phyloP scores from a whole-genome alignment of 2,797 vertebrate species.

The Onychomys leucogaster region DNA sequence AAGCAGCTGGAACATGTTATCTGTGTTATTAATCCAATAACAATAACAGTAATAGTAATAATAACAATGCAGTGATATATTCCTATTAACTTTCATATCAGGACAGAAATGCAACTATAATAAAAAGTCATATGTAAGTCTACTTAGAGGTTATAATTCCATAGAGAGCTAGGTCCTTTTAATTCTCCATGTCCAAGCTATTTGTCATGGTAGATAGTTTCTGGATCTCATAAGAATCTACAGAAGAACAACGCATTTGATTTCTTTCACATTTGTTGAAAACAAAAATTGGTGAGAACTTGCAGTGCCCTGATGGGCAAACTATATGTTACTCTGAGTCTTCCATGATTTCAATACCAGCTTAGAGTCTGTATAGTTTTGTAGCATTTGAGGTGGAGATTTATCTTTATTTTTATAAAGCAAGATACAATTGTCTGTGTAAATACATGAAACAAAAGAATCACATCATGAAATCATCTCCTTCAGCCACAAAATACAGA shows the following conservation, averaged over 20 bases:
- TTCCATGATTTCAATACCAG: neutral
- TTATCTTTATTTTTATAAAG: neutral
- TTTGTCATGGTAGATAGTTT: neutral
- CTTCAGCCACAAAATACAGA: neutral
- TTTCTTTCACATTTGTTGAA: neutral
- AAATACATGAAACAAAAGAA: neutral
- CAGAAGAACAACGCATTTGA: neutral
- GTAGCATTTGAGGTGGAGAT: neutral
- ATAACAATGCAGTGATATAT: neutral
- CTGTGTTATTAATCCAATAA: neutral
- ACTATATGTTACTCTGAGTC: neutral
- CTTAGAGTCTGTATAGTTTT: fast-evolving
- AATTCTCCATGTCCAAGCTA: neutral
- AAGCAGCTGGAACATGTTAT: neutral
- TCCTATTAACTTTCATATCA: neutral
- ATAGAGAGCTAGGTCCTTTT: neutral
- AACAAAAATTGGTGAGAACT: neutral
- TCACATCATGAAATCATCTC: neutral
- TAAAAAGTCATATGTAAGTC: neutral
- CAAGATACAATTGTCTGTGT: neutral
- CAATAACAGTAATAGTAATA: neutral
- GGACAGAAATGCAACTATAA: neutral
- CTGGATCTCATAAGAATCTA: neutral
- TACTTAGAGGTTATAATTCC: neutral
- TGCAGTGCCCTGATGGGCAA: neutral